Evolutionary conservation across 2,888 invertebrate species (phyloP).

Genomic region (Polymixis lichenea): DNA sequence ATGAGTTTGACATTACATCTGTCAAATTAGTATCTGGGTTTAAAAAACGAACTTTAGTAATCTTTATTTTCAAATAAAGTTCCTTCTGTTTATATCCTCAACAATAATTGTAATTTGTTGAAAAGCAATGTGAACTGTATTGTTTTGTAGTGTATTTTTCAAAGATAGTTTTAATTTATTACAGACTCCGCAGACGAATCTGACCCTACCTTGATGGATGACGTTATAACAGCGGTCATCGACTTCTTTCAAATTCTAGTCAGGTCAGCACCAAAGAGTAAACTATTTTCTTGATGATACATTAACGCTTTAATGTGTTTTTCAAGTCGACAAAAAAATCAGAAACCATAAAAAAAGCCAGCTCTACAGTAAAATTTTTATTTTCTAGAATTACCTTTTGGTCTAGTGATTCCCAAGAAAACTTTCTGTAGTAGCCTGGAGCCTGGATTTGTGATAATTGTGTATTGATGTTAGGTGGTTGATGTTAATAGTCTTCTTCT

Average conservation of each 20-base stretch:
- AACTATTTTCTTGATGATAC: neutral
- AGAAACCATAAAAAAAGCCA: neutral
- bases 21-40: too few relatives aligned
- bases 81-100: neutral
- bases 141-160: neutral
- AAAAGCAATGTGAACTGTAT: neutral
- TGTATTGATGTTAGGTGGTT: neutral
- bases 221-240: slow-evolving; percentile 82
- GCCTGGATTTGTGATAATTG: too few relatives aligned
- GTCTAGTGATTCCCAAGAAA: neutral
- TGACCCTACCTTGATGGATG: slow-evolving; percentile 81
- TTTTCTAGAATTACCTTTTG: neutral
- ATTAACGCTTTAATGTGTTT: neutral
- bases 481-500: neutral
- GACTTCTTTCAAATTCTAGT: slow-evolving; percentile 87
- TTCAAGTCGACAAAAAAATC: neutral
- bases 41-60: neutral
- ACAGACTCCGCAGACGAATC: slow-evolving; percentile 77
- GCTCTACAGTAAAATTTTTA: neutral
- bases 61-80: neutral
- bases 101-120: neutral
- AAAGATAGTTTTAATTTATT: slow-evolving; percentile 40
- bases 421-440: neutral
- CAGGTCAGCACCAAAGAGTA: slow-evolving; percentile 75
- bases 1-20: too few relatives aligned